Percentiles rank a stretch among this genome's conserved stretches.
These are phyloP conservation scores for Adrianichthys oophorus DNA, from an alignment of 2,797 vertebrate species.

Conservation along the genomic window DNA sequence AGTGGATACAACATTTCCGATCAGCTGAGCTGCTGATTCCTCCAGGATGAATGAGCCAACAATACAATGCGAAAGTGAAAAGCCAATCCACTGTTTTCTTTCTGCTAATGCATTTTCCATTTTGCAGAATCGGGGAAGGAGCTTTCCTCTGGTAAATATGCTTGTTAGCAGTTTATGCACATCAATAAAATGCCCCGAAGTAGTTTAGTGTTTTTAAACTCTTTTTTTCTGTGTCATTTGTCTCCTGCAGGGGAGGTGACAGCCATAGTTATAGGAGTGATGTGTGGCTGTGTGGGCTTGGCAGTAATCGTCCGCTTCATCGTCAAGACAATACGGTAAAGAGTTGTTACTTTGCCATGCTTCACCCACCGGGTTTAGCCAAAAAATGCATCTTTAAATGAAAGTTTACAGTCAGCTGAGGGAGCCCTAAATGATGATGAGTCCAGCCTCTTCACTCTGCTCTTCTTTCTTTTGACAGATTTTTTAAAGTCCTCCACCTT, in stretches of 20 bases:
- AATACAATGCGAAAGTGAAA: background rate
- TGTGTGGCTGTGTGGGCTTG: conserved; percentile 80
- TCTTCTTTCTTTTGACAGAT: conserved; percentile 70
- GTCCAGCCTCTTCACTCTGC: conserved; percentile 20
- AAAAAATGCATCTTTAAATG: background rate
- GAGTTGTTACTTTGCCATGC: background rate
- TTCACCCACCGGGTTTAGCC: conserved; percentile 4
- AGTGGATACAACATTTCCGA: conserved; percentile 12
- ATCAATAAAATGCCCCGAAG: background rate
- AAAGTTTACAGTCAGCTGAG: background rate
- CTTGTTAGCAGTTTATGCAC: too few species aligned
- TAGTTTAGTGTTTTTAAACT: background rate
- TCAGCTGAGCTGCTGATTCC: conserved; percentile 28
- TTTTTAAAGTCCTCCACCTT: conserved; percentile 68
- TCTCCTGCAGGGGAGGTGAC: conserved; percentile 74
- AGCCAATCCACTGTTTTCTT: background rate
- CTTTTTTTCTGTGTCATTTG: background rate
- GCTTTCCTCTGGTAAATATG: conserved; percentile 71
- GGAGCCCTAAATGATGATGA: background rate
- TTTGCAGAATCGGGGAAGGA: conserved; percentile 67
- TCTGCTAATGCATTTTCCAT: conserved; percentile 15
- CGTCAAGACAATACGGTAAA: conserved; percentile 79
- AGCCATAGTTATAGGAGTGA: conserved; percentile 76
- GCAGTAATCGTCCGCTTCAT: conserved; percentile 75
- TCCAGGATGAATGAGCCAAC: conserved; percentile 13